Evolutionary conservation across 1,140 invertebrate species (phyloP), one percentile per base, ranked within the genome.

Genomic region (Drosophila aff.): DNA sequence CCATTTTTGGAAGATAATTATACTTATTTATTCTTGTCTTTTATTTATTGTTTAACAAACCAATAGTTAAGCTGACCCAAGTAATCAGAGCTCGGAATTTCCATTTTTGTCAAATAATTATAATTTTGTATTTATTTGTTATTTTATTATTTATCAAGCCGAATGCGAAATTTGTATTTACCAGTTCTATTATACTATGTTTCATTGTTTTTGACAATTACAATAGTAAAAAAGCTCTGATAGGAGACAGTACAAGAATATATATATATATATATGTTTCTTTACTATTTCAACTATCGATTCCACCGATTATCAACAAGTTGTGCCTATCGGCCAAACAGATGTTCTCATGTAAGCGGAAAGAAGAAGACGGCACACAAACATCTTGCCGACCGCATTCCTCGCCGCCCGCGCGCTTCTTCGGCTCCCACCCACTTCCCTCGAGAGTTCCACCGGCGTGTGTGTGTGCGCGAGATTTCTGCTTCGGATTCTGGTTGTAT

Each of bases 321-420:
- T 79, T 59, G 76, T 40, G 66, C 9, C 65, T 64, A 79, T 71
- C 65, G 75, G 28, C 1, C 3, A 6, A 72, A 40, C 75, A 79
- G 43, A 55, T 79, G 75, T 38, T 63, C 16, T 46, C 44, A 53
- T 62, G 65, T 64, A 43, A 78, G 38, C n/a, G 60, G 59, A 21
- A 71, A 85, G 84, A 65, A 87, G 71, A 64, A 82, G 76, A 68
- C 50, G 49, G 41, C 46, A 80, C 57, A 76, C 76, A 87, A 89
- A 89, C 84, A 89, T 81, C 63, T 61, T 33, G 63, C 59, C 72
- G 58, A 21, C 50, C 76, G 62, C 69, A 61, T 38, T 43, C 36
- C 72, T 41, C 40, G 41, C 47, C 58, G 52, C 80, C 63, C 58
- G 55, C 76, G 52, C 64, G 28, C 43, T 23, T 59, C 66, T 53